Base-by-base conservation (phyloP, 2,888 invertebrate genomes). In the Oxycera nigricornis region DNA sequence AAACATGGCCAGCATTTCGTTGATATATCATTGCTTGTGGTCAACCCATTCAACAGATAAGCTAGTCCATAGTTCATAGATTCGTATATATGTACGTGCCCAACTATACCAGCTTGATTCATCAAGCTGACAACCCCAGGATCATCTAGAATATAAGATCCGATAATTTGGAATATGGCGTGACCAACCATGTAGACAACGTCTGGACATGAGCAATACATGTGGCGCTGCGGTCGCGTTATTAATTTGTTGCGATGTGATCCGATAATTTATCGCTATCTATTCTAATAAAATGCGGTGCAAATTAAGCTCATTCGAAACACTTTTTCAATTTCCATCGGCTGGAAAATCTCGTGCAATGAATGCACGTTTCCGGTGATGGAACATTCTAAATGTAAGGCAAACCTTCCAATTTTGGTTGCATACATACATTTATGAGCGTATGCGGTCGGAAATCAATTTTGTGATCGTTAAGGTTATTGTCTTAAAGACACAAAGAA, bases 121-220 rank as follows among this genome's bases (percentile, higher is more conserved):
- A 35, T 11, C 35, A 35, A 6, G 35, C 35, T 35, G 35, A 35
- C 11, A 35, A 35, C 35, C 6, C 11, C 6, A 7, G 6, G 6
- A 35, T 11, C 14, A 46, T 46, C 46, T 11, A 46, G 46, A 14
- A 46, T 46, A 46, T 46, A 46, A 46, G 17, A 35, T 11, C 7
- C 17, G 17, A 46, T 46, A 11, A 11, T 46, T 46, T 46, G 11
- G 46, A 41, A 65, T 41, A 65, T 65, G 41, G 24, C 65, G 39
- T 65, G 41, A 70, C 52, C 20, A 55, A 70, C 55, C 52, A 50
- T 35, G 22, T 1, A 20, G 31, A 70, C 20, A 22, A 14, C 31
- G 75, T 75, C 75, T 75, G 75, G 75, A 73, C 52, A 59, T 70
- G 39, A 73, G 68, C 68, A 75, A 75, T 75, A 75, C 73, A 73